Conservation (phyloP, 2,888 invertebrate species). For the Hyposoter didymator region DNA sequence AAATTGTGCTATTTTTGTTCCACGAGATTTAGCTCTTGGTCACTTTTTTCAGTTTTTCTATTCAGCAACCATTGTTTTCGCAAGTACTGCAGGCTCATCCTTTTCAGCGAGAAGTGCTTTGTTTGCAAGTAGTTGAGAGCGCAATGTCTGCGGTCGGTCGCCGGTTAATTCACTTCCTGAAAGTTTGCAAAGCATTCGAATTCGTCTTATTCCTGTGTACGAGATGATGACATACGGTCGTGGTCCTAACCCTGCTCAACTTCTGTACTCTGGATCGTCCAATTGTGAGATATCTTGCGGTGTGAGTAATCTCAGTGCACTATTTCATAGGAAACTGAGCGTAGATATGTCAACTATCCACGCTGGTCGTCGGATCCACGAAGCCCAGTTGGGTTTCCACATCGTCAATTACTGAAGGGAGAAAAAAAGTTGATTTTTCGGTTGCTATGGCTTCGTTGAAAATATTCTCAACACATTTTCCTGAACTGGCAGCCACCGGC, state of each 20-base stretch:
- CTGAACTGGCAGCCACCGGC: neutral
- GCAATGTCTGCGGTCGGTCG: constrained; percentile 24
- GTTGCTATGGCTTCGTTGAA: neutral
- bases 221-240: constrained; percentile 13
- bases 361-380: neutral
- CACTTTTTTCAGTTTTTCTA: neutral
- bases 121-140: constrained; percentile 27
- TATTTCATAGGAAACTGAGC: neutral
- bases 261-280: constrained; percentile 43
- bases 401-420: neutral
- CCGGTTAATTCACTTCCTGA: constrained; percentile 52
- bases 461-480: neutral
- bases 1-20: too few species aligned
- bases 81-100: neutral
- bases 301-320: constrained; percentile 15
- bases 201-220: constrained; percentile 5
- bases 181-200: constrained; percentile 33
- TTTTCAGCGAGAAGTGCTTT: constrained; percentile 27
- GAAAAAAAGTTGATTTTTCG: neutral
- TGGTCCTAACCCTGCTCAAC: constrained; percentile 33
- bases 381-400: neutral
- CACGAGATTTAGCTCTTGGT: neutral
- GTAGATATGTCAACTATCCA: neutral
- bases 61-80: neutral
- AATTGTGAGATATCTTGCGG: constrained; percentile 46